A percentile compares a stretch with the other conserved stretches of the same genome.
These are phyloP conservation scores for Brachionus sp. DNA, from an alignment of 1,140 invertebrate species.

Conservation along the genomic window DNA sequence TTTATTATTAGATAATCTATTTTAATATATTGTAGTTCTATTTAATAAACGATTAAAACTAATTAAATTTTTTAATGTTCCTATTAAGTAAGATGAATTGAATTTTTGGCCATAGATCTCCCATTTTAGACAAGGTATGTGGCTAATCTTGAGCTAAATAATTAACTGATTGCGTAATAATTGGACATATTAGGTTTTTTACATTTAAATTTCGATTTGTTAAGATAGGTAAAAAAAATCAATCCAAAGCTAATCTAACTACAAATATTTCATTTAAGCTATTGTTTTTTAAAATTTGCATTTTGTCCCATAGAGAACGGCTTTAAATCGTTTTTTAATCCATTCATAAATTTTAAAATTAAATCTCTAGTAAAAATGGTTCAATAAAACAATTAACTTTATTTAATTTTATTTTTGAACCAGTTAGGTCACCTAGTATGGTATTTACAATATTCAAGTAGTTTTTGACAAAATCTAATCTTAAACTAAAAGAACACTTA, in stretches of 20 bases:
- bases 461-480: background rate
- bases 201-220: background rate
- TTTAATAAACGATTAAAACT: background rate
- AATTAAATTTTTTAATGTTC: background rate
- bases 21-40: background rate
- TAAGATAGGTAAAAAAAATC: background rate
- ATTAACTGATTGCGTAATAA: background rate
- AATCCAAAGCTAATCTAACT: constrained; percentile 17
- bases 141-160: background rate
- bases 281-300: background rate
- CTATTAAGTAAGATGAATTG: background rate
- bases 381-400: constrained; percentile 34
- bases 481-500: background rate
- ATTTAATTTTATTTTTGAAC: constrained; percentile 4
- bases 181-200: background rate
- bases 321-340: constrained; percentile 8
- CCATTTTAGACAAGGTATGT: background rate
- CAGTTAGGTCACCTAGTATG: constrained; percentile 8
- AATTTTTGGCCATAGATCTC: background rate
- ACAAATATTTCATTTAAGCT: constrained; percentile 1
- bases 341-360: background rate
- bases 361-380: constrained; percentile 10
- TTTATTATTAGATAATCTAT: background rate
- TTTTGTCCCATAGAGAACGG: background rate
- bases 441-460: background rate